Evolutionary conservation across 2,797 vertebrate genomes (phyloP).

Genomic region (Helicolenus hilgendorfi): DNA sequence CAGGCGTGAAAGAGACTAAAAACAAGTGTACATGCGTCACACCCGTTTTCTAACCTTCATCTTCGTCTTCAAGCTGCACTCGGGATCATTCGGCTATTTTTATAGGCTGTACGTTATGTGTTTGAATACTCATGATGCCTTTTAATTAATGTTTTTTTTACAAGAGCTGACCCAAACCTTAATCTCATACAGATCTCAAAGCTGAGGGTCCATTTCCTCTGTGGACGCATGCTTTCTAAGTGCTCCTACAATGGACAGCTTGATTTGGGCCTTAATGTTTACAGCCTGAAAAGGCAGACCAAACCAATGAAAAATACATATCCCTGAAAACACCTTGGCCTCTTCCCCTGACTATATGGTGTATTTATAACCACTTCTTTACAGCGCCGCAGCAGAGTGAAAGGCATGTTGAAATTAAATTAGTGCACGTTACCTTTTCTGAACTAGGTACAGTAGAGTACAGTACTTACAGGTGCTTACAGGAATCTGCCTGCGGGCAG

Average conservation of each 20-base stretch:
- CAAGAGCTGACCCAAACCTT: slow-evolving; percentile 19
- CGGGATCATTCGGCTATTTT: slow-evolving; percentile 29
- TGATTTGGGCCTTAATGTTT: slow-evolving; percentile 73
- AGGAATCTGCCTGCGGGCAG: slow-evolving; percentile 60
- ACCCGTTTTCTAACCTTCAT: slow-evolving; percentile 33
- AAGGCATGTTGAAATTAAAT: slow-evolving; percentile 73
- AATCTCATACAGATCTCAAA: slow-evolving; percentile 27
- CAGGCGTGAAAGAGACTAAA: slow-evolving; percentile 50
- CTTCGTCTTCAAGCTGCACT: slow-evolving; percentile 4
- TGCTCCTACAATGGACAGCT: slow-evolving; percentile 66
- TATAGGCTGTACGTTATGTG: not conserved
- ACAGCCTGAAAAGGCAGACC: slow-evolving; percentile 64
- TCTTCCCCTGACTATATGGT: slow-evolving; percentile 60
- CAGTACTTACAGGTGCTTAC: slow-evolving; percentile 40
- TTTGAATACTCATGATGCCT: not conserved
- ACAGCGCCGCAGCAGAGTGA: slow-evolving; percentile 63
- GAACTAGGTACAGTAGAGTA: slow-evolving; percentile 45
- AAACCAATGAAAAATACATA: slow-evolving; percentile 83
- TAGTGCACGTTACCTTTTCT: slow-evolving; percentile 52
- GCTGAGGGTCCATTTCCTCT: slow-evolving; percentile 55
- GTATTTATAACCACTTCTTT: slow-evolving; percentile 79
- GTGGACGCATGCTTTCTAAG: slow-evolving; percentile 70
- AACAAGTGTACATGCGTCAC: slow-evolving; percentile 16
- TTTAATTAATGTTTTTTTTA: not conserved
- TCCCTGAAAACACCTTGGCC: slow-evolving; percentile 76